phyloP scores from a whole-genome alignment of 2,797 vertebrate species.

The Eremophila alpestris region DNA sequence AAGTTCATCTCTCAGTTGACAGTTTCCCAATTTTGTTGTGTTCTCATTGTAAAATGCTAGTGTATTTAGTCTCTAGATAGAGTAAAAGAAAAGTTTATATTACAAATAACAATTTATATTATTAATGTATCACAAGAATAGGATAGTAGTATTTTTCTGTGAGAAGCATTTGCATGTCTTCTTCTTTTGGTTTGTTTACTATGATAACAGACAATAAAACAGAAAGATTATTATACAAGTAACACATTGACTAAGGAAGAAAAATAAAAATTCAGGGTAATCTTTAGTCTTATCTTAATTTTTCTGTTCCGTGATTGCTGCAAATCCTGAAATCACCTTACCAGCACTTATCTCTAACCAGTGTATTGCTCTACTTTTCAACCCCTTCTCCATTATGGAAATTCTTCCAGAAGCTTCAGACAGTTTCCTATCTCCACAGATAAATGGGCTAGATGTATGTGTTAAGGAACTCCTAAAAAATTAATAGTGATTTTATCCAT shows the following conservation, averaged over 20 bases:
- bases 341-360: accelerated
- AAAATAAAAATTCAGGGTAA: neutral
- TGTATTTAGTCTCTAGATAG: neutral
- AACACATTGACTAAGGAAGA: neutral
- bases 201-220: neutral
- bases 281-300: neutral
- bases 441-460: neutral
- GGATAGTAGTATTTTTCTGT: neutral
- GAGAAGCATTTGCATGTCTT: neutral
- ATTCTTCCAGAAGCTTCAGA: neutral
- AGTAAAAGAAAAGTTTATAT: neutral
- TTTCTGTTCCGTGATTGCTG: neutral
- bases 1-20: neutral
- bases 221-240: neutral
- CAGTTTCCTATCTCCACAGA: neutral
- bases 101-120: neutral
- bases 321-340: neutral
- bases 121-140: neutral
- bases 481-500: neutral
- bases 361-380: neutral
- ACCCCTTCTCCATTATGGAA: neutral
- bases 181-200: neutral
- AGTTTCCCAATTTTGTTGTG: neutral
- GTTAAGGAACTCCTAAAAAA: neutral
- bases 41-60: neutral